Percentiles rank a stretch among this genome's conserved stretches.
phyloP scores from a whole-genome alignment of 2,797 vertebrate species.

The Falco cherrug region DNA sequence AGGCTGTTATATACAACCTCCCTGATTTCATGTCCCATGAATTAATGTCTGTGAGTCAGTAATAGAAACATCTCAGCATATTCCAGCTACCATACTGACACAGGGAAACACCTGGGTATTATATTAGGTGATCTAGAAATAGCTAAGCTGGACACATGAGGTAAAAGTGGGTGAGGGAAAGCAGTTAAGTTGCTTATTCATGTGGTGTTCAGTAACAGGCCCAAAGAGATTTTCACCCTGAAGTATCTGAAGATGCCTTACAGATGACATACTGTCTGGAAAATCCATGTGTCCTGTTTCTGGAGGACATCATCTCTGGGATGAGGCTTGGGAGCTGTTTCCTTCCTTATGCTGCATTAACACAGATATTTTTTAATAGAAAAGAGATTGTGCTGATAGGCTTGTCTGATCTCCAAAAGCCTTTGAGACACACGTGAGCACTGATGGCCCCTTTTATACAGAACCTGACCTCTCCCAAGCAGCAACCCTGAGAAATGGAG shows the following conservation, averaged over 20 bases:
- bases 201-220: background rate
- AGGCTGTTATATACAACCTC: background rate
- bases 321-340: background rate
- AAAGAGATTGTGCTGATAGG: background rate
- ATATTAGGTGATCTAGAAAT: background rate
- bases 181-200: background rate
- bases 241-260: constrained; percentile 27
- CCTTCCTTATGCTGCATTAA: background rate
- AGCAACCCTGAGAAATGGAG: background rate
- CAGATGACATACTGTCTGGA: constrained; percentile 15
- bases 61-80: background rate
- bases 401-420: background rate
- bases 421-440: background rate
- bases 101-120: constrained; percentile 4
- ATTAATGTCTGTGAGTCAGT: background rate
- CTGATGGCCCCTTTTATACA: background rate
- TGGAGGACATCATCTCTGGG: background rate
- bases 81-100: background rate
- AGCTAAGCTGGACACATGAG: background rate
- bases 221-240: background rate
- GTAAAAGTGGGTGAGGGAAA: background rate
- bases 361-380: background rate
- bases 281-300: background rate
- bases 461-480: background rate
- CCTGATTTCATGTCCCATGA: background rate